These are phyloP conservation scores for Apodemus sylvaticus DNA, from an alignment of 2,113 vertebrate species.

Conservation along the genomic window DNA sequence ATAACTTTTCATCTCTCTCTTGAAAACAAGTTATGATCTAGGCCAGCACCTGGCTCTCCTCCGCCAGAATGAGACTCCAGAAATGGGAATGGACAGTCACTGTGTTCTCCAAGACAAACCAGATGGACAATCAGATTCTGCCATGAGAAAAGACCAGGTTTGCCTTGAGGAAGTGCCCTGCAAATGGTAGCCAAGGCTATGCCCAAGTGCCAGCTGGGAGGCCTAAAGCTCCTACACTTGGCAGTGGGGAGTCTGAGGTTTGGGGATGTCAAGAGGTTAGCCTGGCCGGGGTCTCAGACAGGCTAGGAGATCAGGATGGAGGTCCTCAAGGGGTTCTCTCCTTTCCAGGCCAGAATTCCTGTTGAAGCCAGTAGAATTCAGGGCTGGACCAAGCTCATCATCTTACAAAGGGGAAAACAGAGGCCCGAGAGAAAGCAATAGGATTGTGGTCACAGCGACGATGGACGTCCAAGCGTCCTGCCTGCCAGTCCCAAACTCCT, in stretches of 20 bases:
- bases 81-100: not conserved
- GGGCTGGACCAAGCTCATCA: not conserved
- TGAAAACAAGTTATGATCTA: not conserved
- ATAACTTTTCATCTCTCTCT: not conserved
- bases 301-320: not conserved
- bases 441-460: not conserved
- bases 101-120: not conserved
- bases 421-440: not conserved
- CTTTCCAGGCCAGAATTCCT: not conserved
- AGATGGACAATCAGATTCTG: not conserved
- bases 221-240: not conserved
- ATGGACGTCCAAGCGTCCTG: not conserved
- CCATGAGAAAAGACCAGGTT: not conserved
- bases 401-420: not conserved
- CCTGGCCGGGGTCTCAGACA: not conserved
- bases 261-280: too few species aligned
- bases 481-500: not conserved
- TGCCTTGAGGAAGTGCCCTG: not conserved
- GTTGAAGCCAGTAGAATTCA: not conserved
- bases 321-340: not conserved
- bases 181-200: not conserved
- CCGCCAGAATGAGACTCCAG: not conserved
- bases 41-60: not conserved
- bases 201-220: not conserved
- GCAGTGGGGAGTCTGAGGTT: not conserved